These are phyloP conservation scores for Cerastis rubricosa DNA, from an alignment of 2,888 invertebrate species.

Conservation along the genomic window DNA sequence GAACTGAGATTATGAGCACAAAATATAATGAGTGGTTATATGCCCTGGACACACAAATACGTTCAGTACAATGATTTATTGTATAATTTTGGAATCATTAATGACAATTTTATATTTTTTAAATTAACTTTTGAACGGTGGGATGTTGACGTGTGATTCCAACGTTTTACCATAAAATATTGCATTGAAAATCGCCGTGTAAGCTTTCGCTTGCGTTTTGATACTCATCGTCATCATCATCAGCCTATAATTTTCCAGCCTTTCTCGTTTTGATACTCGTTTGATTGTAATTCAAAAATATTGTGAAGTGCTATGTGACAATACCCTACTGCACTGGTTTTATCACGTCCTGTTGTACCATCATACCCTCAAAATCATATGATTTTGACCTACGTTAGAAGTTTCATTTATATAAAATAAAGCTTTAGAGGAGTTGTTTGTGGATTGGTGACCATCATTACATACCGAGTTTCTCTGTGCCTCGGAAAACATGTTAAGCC, in stretches of 20 bases:
- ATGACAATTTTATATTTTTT: not conserved
- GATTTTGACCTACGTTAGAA: not conserved
- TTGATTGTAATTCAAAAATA: not conserved
- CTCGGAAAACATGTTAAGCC: too few species aligned
- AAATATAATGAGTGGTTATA: not conserved
- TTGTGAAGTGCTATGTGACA: not conserved
- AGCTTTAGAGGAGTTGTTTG: too few species aligned
- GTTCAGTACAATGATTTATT: not conserved
- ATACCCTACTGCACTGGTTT: not conserved
- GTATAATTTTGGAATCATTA: not conserved
- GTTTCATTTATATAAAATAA: too few species aligned
- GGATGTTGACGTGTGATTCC: not conserved
- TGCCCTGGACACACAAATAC: too few species aligned
- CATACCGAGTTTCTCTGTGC: too few species aligned
- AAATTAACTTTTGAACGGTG: too few species aligned
- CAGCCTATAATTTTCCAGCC: too few species aligned
- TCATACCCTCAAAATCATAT: not conserved
- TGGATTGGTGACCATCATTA: too few species aligned
- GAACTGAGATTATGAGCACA: not conserved
- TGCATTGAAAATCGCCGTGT: not conserved
- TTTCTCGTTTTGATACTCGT: not conserved
- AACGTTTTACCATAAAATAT: not conserved
- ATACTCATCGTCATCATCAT: too few species aligned
- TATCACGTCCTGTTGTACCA: not conserved
- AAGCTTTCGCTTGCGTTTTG: not conserved